Evolutionary conservation across 2,113 vertebrate genomes (phyloP).

Genomic region (Nothobranchius kuhntae): DNA sequence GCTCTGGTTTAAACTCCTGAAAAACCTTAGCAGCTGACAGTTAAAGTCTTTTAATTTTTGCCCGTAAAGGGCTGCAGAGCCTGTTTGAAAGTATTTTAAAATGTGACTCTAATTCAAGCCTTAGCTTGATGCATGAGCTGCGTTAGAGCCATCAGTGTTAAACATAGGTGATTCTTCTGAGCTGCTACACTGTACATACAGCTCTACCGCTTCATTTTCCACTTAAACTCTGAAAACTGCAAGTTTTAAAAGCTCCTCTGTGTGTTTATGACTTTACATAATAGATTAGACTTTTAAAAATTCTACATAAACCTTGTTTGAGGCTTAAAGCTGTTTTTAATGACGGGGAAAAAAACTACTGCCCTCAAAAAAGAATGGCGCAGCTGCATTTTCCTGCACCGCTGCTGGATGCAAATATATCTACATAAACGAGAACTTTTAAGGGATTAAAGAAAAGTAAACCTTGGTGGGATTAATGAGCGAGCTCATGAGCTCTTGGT

Average conservation of each 20-base stretch:
- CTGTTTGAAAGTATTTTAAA: no score
- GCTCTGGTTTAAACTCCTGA: no score
- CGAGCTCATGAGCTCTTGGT: constrained; percentile 19
- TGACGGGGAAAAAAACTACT: constrained; percentile 41
- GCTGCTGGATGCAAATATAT: constrained; percentile 30
- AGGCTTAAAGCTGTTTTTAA: constrained; percentile 61
- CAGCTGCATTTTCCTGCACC: constrained; percentile 43
- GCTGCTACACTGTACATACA: neutral
- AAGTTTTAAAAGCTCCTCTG: constrained; percentile 13
- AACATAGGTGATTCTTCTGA: neutral
- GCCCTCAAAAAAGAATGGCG: constrained; percentile 43
- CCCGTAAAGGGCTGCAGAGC: no score
- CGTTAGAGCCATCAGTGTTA: neutral
- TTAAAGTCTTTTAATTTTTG: no score
- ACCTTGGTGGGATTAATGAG: constrained; percentile 32
- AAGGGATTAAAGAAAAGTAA: constrained; percentile 50
- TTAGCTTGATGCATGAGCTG: neutral
- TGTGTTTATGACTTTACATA: constrained; percentile 35
- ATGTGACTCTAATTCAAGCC: no score
- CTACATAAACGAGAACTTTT: constrained; percentile 50
- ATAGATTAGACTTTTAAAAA: constrained; percentile 34
- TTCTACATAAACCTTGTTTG: constrained; percentile 35
- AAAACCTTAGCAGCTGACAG: no score
- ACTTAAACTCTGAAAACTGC: constrained; percentile 1
- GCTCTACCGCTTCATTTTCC: neutral